Base-by-base conservation (phyloP, 1,140 invertebrate species). In the Babylonia areolata region DNA sequence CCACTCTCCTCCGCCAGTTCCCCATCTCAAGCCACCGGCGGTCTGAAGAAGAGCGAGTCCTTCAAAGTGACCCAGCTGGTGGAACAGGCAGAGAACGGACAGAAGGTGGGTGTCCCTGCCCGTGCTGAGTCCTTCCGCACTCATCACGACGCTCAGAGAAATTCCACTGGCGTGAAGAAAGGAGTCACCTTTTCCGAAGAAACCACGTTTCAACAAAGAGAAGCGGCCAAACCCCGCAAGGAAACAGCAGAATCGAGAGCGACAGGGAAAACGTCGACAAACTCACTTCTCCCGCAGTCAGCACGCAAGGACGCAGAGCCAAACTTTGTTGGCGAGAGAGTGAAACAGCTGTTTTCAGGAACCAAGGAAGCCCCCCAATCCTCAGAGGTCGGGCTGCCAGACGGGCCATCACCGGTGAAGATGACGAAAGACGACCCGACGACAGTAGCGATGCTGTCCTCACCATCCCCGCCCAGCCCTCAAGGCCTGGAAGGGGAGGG, bases 21-120 rank as follows among this genome's bases (percentile, higher is more conserved):
- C n/a, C n/a, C n/a, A n/a, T n/a, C n/a, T n/a, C n/a, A n/a, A n/a
- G n/a, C n/a, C n/a, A n/a, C n/a, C n/a, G n/a, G n/a, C n/a, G 9
- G 23, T 39, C 31, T 80, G 46, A 80, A 40, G 46, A 80, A 35
- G 42, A 54, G 35, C 40, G 78, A 80, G 78, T 80, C 78, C 3
- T 58, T 80, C 20, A 80, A 33, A 58, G 78, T 15, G 23, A 80
- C 28, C 12, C 37, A n/a, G 46, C 40, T 23, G 37, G 78, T 54
- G 6, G 46, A 80, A 12, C 33, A 80, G 35, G 2, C 46, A 0
- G 78, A 80, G 20, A 6, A 6, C 15, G 75, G 39, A 9, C 37
- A 11, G 75, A 77, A 42, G 39, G 54, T 3, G 31, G 42, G 31
- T 80, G 20, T 54, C 23, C 78, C 78, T 15, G 3, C 3, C 11